Conservation (phyloP, 1,140 invertebrate species). For the Cotesia chilonis region DNA sequence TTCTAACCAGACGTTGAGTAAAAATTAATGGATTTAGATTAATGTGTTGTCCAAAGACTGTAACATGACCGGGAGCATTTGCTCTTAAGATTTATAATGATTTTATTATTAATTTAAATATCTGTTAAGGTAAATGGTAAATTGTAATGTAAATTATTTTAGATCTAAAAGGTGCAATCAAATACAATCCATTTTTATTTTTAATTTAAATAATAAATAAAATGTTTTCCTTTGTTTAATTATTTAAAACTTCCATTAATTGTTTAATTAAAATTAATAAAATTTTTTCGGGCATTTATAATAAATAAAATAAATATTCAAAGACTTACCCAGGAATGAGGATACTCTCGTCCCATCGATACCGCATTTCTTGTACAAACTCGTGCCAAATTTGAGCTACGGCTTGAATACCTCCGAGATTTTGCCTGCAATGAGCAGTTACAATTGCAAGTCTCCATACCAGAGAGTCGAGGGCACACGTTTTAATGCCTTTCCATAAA, state of each 20-base stretch:
- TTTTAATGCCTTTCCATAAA: constrained; percentile 73
- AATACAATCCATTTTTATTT: constrained; percentile 28
- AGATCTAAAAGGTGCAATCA: constrained; percentile 18
- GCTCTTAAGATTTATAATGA: constrained; percentile 13
- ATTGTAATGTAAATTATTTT: constrained; percentile 25
- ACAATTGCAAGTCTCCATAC: constrained; percentile 86
- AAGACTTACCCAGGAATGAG: constrained; percentile 84
- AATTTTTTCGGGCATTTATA: not conserved
- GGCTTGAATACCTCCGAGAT: constrained; percentile 79
- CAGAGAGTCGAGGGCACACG: constrained; percentile 79
- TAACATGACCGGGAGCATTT: constrained; percentile 36
- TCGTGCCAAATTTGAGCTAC: constrained; percentile 93
- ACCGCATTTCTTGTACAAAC: constrained; percentile 88
- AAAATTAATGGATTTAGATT: constrained; percentile 28
- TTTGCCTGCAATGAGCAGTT: constrained; percentile 79
- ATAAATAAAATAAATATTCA: constrained; percentile 31
- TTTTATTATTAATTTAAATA: constrained; percentile 21
- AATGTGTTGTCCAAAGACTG: constrained; percentile 49
- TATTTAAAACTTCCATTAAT: too few relatives aligned
- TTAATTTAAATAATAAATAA: constrained; percentile 5
- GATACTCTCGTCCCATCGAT: constrained; percentile 85
- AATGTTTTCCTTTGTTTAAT: too few relatives aligned
- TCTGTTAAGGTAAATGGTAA: constrained; percentile 9
- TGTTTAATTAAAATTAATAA: not conserved
- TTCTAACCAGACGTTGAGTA: constrained; percentile 30